Conservation (phyloP, 2,797 vertebrate species). For the Acanthopagrus latus region DNA sequence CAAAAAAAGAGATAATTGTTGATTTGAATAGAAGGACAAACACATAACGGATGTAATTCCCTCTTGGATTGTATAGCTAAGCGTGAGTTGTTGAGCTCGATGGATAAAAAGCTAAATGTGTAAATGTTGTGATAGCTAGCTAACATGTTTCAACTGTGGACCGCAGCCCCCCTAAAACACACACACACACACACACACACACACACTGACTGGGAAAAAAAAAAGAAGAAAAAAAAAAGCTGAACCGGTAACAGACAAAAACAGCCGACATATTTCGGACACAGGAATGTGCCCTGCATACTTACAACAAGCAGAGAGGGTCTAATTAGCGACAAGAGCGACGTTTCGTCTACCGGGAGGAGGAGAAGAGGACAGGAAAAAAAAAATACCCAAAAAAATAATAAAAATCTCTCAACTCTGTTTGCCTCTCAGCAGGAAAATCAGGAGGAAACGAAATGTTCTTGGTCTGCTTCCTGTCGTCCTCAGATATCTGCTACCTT, state of each 20-base stretch:
- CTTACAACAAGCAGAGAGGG: slow-evolving; percentile 80
- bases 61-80: neutral
- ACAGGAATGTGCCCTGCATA: slow-evolving; percentile 71
- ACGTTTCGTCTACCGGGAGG: slow-evolving; percentile 67
- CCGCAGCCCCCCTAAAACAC: slow-evolving; percentile 18
- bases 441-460: slow-evolving; percentile 48
- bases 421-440: slow-evolving; percentile 44
- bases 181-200: slow-evolving; percentile 8
- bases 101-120: slow-evolving; percentile 29
- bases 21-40: neutral
- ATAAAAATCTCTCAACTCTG: slow-evolving; percentile 71
- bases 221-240: no score
- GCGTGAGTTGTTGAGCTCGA: neutral
- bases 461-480: slow-evolving; percentile 45
- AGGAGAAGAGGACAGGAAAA: slow-evolving; percentile 9
- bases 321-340: slow-evolving; percentile 71
- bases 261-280: slow-evolving; percentile 44
- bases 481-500: slow-evolving; percentile 33
- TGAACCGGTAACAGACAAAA: slow-evolving; percentile 20
- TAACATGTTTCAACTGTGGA: slow-evolving; percentile 57
- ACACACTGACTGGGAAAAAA: neutral
- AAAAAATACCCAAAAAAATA: no score
- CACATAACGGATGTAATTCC: neutral
- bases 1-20: slow-evolving; percentile 8
- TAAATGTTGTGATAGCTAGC: slow-evolving; percentile 62